Conservation (phyloP, 2,888 invertebrate genomes). For the Gnatocerus cornutus region DNA sequence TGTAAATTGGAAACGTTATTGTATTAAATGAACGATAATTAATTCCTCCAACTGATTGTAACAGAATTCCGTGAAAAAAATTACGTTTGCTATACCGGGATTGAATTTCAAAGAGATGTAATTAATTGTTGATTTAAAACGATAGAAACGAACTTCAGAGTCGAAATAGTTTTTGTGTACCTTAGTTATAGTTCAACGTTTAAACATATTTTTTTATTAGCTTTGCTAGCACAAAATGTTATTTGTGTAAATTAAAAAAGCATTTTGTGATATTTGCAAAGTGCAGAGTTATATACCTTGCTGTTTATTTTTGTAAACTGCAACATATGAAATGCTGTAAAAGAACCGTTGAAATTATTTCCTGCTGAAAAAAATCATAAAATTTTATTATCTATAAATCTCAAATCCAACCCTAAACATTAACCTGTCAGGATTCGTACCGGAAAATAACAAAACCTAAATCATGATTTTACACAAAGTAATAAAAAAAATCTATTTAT, state of each 20-base stretch:
- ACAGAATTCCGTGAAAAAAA: neutral
- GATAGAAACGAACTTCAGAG: too few species aligned
- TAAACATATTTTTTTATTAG: too few species aligned
- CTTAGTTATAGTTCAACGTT: too few species aligned
- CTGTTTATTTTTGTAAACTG: too few species aligned
- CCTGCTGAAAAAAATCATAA: slow-evolving; percentile 12
- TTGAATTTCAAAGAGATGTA: too few species aligned
- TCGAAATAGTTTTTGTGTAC: too few species aligned
- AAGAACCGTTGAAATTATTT: slow-evolving; percentile 1
- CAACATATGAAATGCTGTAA: slow-evolving; percentile 1
- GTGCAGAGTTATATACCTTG: too few species aligned
- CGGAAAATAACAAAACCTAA: slow-evolving; percentile 15
- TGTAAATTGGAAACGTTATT: neutral
- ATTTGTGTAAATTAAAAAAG: too few species aligned
- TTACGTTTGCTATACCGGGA: too few species aligned
- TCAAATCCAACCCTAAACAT: slow-evolving; percentile 10
- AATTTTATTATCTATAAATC: slow-evolving; percentile 36
- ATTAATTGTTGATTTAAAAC: too few species aligned
- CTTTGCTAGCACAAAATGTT: too few species aligned
- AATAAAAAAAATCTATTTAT: slow-evolving; percentile 22
- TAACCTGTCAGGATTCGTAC: slow-evolving; percentile 18
- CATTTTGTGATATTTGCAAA: too few species aligned
- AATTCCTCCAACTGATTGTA: neutral
- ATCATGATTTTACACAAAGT: slow-evolving; percentile 7
- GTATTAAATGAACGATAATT: neutral